phyloP scores from a whole-genome alignment of 1,140 invertebrate genomes.

The Temnothorax nylanderi region DNA sequence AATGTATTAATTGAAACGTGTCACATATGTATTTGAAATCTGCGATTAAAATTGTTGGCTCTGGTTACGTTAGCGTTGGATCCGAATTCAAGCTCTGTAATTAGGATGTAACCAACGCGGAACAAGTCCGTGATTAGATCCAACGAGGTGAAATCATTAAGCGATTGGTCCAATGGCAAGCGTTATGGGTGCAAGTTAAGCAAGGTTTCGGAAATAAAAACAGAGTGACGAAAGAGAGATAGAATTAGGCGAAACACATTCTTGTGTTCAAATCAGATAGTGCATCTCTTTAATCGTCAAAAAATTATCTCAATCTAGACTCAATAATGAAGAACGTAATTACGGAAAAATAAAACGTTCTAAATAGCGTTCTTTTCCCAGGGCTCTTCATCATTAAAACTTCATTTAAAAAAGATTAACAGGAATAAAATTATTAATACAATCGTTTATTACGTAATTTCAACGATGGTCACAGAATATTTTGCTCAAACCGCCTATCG shows the following conservation, averaged over 20 bases:
- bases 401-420: background rate
- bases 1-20: background rate
- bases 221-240: slow-evolving; percentile 20
- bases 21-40: background rate
- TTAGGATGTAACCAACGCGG: slow-evolving; percentile 9
- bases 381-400: background rate
- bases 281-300: background rate
- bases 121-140: slow-evolving; percentile 27
- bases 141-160: slow-evolving; percentile 23
- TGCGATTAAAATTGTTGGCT: slow-evolving; percentile 26
- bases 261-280: background rate
- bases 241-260: background rate
- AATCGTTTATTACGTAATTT: slow-evolving; percentile 16
- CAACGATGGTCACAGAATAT: background rate
- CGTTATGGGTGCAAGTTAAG: slow-evolving; percentile 44
- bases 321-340: background rate
- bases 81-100: slow-evolving; percentile 27
- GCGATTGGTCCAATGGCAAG: slow-evolving; percentile 43
- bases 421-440: background rate
- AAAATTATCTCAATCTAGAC: background rate
- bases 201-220: background rate
- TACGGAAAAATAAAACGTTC: background rate
- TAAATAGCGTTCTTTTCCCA: background rate
- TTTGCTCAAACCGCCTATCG: background rate
- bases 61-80: background rate